Percentiles rank a stretch among this genome's conserved stretches.
phyloP scores from a whole-genome alignment of 2,797 vertebrate genomes.

The Peromyscus aztecus region DNA sequence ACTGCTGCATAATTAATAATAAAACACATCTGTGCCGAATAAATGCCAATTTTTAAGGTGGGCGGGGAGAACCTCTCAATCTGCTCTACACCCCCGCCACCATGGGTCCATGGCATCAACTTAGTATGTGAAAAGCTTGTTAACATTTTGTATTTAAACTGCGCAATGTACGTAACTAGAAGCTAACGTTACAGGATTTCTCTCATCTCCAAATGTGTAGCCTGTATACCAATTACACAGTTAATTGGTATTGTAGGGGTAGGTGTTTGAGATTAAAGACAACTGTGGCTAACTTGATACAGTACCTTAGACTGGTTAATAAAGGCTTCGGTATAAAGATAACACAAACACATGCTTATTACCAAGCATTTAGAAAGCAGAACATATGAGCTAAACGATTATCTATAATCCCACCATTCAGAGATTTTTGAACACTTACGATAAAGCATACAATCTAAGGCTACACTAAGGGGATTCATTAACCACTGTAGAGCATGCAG shows the following conservation, averaged over 20 bases:
- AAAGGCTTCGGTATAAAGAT: neutral
- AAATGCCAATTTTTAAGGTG: neutral
- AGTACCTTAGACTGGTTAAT: slow-evolving; percentile 32
- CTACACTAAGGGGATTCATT: neutral
- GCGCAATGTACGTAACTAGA: neutral
- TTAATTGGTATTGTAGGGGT: neutral
- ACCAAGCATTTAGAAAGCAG: slow-evolving; percentile 14
- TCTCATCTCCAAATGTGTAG: neutral
- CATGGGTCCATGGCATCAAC: neutral
- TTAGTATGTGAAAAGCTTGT: neutral
- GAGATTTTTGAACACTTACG: neutral
- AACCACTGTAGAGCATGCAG: neutral
- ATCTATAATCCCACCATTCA: neutral
- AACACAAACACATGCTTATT: neutral
- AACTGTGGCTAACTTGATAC: slow-evolving; percentile 37
- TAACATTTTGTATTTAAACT: slow-evolving; percentile 26
- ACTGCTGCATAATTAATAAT: neutral
- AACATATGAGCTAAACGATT: slow-evolving; percentile 47
- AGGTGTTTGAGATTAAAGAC: slow-evolving; percentile 31
- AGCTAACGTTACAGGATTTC: neutral
- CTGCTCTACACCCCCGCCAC: neutral
- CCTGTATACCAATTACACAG: neutral
- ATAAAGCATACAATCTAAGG: slow-evolving; percentile 30
- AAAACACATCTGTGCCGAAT: slow-evolving; percentile 38
- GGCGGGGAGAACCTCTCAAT: neutral